These are phyloP conservation scores for Saturnia japonica DNA, from an alignment of 2,888 invertebrate genomes.

Conservation along the genomic window DNA sequence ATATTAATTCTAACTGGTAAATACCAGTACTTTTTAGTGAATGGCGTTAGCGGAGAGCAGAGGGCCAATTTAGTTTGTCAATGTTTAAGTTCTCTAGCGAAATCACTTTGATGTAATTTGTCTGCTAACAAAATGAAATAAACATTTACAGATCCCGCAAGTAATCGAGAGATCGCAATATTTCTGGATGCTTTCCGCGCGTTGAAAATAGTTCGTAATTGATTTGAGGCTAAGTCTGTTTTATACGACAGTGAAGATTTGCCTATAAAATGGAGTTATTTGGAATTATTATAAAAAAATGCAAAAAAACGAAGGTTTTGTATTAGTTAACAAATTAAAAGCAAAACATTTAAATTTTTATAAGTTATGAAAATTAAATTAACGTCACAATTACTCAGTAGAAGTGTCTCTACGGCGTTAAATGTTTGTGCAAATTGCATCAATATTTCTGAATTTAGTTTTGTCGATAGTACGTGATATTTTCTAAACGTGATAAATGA, in stretches of 20 bases:
- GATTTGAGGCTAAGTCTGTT: background rate
- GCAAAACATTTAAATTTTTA: background rate
- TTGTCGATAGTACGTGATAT: too few species aligned
- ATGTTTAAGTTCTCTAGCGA: background rate
- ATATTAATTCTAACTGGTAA: too few species aligned
- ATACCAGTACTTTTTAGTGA: background rate
- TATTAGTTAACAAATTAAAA: background rate
- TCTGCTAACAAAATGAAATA: background rate
- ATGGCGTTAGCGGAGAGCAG: background rate
- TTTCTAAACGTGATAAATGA: too few species aligned
- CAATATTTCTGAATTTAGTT: background rate
- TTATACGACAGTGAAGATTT: background rate
- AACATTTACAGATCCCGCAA: background rate
- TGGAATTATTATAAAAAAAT: background rate
- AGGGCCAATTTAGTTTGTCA: background rate
- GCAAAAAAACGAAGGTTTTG: background rate
- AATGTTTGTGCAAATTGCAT: too few species aligned
- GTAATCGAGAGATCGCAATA: background rate
- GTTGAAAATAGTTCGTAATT: background rate
- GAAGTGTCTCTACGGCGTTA: too few species aligned
- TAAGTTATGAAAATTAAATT: background rate
- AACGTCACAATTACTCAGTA: too few species aligned
- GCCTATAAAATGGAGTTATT: background rate
- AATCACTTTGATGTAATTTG: background rate
- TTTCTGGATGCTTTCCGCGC: background rate